Base-by-base conservation (phyloP, 2,113 vertebrate genomes). In the Oncorhynchus keta region DNA sequence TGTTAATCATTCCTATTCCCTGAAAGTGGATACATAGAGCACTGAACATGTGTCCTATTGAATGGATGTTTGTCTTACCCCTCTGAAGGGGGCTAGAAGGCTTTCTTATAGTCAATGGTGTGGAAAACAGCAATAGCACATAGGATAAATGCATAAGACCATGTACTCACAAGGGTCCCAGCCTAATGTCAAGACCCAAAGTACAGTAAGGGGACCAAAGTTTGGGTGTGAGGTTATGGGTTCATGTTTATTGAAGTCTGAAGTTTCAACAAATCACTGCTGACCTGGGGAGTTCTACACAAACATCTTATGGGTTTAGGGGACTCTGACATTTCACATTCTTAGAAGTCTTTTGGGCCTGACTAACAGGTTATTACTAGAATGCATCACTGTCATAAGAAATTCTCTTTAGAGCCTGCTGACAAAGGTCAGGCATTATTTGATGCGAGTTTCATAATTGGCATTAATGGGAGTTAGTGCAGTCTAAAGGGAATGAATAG, bases 111-210 rank as follows among this genome's bases (percentile, higher is more conserved):
- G 12, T 67, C 65, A 67, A 12, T 16, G 28, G 28, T 35, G 28
- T 67, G 28, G 12, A 67, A 67, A 67, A 67, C 30, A 26, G 24
- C 28, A 28, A 67, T 16, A 30, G 28, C 16, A 28, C 22, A 30
- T 30, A 32, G 24, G 24, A 26, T 4, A 2, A 13, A 51, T 51
- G 14, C 12, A 55, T 39, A 65, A 24, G 24, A 65, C n/a, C 3
- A 65, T 24, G 3, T 16, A 30, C 28, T 26, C 28, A 61, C 59
- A 67, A 30, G 65, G 65, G 24, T 14, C 65, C 65, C 28, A 7
- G 12, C 16, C 12, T 67, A 67, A 67, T 67, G 65, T 67, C 65
- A 67, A 32, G 59, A 67, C 65, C 65, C 65, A 67, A 28, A 13
- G 3, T 16, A 51, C 14, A 14, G 11, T 14, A 61, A n/a, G 51